Evolutionary conservation across 2,888 invertebrate genomes (phyloP), one percentile per base, ranked within the genome.

Genomic region (Xanthorhoe spadicearia): DNA sequence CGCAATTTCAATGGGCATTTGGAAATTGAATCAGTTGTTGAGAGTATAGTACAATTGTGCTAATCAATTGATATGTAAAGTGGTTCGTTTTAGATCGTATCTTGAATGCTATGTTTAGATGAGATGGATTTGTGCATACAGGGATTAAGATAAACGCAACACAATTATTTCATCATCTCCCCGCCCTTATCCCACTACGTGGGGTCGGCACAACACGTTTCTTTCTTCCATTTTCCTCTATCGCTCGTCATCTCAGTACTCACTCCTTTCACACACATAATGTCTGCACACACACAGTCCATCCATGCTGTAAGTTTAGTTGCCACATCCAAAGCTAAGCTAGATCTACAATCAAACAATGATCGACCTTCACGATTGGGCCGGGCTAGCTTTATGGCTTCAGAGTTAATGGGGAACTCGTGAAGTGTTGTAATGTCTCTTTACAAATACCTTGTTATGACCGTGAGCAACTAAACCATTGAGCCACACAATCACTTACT

Each of bases 351-450:
- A 46, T 60, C 64, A 60, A 64, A 73, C 71, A 70, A 72, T 64
- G 52, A 51, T 5, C 48, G 57, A 68, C 70, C 74, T 70, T 72
- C 68, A 61, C 38, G 52, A 61, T 50, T 68, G 59, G 69, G 74
- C 68, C 64, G 69, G 70, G 43, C 65, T 67, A 65, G 67, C 50
- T 62, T 0, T 68, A 66, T 50, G 56, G 58, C 61, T 64, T 64
- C 54, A 59, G 67, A 72, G 66, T 67, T 78, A 80, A 83, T 82
- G 74, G 74, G 71, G 72, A 74, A 79, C 72, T 78, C 83, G 81
- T 83, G 84, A 81, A 62, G 71, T 82, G 76, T 69, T 69, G 78
- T 74, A 80, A 80, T 62, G 17, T 48, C 48, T 48, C 48, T 48
- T 15, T 48, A 48, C 48, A 48, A 48, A 48, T 19, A 10, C 35